Conservation (phyloP, 2,888 invertebrate genomes). For the Pyralis farinalis region DNA sequence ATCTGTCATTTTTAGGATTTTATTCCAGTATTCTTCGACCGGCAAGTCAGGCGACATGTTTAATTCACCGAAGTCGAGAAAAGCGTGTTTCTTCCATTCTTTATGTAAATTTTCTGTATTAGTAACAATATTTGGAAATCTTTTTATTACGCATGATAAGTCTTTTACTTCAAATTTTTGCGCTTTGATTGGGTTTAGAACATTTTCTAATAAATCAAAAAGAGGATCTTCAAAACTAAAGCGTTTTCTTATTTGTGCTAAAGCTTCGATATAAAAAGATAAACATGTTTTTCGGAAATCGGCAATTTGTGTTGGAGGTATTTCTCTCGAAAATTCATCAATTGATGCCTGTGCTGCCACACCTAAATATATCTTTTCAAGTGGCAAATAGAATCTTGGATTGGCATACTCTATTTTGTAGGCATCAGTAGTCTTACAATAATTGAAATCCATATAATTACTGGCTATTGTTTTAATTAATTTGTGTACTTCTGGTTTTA, state of each 20-base stretch:
- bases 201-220: constrained; percentile 9
- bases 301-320: constrained; percentile 11
- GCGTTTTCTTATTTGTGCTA: constrained; percentile 18
- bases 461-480: constrained; percentile 14
- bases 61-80: constrained; percentile 12
- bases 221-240: constrained; percentile 12
- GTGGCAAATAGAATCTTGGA: constrained; percentile 14
- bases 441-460: constrained; percentile 13
- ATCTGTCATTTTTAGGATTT: constrained; percentile 16
- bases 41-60: constrained; percentile 9
- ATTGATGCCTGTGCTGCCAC: constrained; percentile 12
- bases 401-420: constrained; percentile 15
- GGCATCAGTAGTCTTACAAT: constrained; percentile 13
- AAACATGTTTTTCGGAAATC: constrained; percentile 15
- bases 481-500: constrained; percentile 16
- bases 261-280: constrained; percentile 16
- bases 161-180: constrained; percentile 18
- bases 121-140: constrained; percentile 12
- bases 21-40: constrained; percentile 15
- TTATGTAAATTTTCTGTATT: constrained; percentile 9
- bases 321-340: constrained; percentile 16
- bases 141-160: constrained; percentile 11
- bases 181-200: constrained; percentile 11
- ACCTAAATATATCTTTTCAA: constrained; percentile 18
- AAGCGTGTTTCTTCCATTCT: constrained; percentile 17